A percentile compares a stretch with the other conserved stretches of the same genome.
Conservation (phyloP, 2,797 vertebrate species). For the Hydrocynus forskahlii region DNA sequence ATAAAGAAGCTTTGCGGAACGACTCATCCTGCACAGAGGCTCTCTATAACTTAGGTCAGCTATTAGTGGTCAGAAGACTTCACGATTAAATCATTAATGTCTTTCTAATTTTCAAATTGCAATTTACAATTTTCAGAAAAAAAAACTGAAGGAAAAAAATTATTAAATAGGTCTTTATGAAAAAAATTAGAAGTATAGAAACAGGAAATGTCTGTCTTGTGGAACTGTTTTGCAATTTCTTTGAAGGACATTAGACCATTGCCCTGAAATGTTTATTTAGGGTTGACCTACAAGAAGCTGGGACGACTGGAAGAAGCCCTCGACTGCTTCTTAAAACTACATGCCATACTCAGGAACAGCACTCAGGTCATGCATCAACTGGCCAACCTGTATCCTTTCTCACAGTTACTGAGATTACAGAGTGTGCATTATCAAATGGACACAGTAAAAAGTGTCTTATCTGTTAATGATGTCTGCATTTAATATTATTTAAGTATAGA, state of each 20-base stretch:
- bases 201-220: too few species aligned
- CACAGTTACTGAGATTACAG: neutral
- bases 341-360: slow-evolving; percentile 91
- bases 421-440: neutral
- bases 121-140: too few species aligned
- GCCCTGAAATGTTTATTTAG: slow-evolving; percentile 66
- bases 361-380: slow-evolving; percentile 93
- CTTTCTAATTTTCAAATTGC: neutral
- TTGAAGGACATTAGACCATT: neutral
- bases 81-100: neutral
- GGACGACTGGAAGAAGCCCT: slow-evolving; percentile 89
- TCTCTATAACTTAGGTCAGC: slow-evolving; percentile 93
- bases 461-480: neutral
- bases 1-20: slow-evolving; percentile 93
- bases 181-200: neutral
- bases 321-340: slow-evolving; percentile 95
- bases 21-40: slow-evolving; percentile 97
- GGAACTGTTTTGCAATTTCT: too few species aligned
- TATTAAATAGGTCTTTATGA: neutral
- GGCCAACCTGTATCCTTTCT: slow-evolving; percentile 88
- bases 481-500: neutral
- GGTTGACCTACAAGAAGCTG: slow-evolving; percentile 89
- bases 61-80: neutral
- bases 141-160: too few species aligned
- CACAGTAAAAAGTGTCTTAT: neutral